These are phyloP conservation scores for Eilema depressum DNA, from an alignment of 2,888 invertebrate species.

Conservation along the genomic window DNA sequence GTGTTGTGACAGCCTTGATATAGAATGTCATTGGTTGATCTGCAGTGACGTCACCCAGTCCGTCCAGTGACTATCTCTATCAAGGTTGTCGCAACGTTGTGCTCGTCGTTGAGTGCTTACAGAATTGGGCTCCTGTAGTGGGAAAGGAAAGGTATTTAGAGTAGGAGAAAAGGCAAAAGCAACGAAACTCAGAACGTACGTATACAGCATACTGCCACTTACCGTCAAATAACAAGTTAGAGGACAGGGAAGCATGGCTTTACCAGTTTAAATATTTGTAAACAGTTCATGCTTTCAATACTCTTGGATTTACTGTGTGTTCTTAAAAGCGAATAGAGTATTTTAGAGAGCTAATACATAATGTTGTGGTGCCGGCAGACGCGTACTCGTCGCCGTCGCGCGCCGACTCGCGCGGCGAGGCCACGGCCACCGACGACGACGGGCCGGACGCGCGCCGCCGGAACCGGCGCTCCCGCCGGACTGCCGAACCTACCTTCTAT, in stretches of 20 bases:
- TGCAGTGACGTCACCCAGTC: too few species aligned
- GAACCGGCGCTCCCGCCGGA: slow-evolving; percentile 52
- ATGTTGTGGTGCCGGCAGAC: slow-evolving; percentile 52
- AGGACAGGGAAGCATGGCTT: background rate
- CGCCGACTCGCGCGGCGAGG: slow-evolving; percentile 76
- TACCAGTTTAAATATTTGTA: background rate
- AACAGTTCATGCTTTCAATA: background rate
- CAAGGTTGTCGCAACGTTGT: too few species aligned
- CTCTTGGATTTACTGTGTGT: background rate
- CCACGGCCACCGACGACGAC: slow-evolving; percentile 74
- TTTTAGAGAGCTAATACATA: background rate
- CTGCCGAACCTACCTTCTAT: slow-evolving; percentile 68
- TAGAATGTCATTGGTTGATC: too few species aligned
- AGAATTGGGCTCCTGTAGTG: too few species aligned
- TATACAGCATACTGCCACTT: background rate
- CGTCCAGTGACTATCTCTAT: too few species aligned
- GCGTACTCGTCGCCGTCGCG: slow-evolving; percentile 74
- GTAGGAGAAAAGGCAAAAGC: background rate
- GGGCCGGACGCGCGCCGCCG: slow-evolving; percentile 55
- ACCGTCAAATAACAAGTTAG: background rate
- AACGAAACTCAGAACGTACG: background rate
- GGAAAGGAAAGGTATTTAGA: too few species aligned
- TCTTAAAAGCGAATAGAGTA: background rate
- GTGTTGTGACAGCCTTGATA: too few species aligned
- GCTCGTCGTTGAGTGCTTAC: too few species aligned